Evolutionary conservation across 2,797 vertebrate genomes (phyloP), one percentile per base, ranked within the genome.

Genomic region (Clarias pachynema): DNA sequence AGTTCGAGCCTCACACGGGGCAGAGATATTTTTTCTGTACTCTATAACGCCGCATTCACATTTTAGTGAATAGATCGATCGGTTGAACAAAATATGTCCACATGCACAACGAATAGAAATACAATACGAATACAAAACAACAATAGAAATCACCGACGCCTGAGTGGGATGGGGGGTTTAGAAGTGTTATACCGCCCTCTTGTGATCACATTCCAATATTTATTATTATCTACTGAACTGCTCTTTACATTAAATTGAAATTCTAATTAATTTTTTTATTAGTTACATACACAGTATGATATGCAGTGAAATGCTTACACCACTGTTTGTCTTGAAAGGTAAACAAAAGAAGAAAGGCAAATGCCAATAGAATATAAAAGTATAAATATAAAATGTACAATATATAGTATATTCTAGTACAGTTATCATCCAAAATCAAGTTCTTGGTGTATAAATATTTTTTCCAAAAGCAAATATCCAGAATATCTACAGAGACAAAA

Each of bases 1-100:
- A 89, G 86, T 89, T 89, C 87, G 89, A 89, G 88, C 88, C 88
- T 88, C 86, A 88, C 88, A 89, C 84, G 88, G 88, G 88, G 86
- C 88, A 89, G 0, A 1, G 0, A 0, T 72, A 63, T 16, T 26
- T n/a, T 10, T 5, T 1, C 15, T 4, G 26, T 34, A 10, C 22
- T 44, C 5, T 29, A 24, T 15, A 44, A 63, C 20, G 24, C 3
- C 18, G 31, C 10, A 4, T 44, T 14, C 24, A 12, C 3, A 24
- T 2, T 24, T 12, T 12, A 5, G 10, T 40, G 3, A 73, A 15
- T 26, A 49, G 24, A 53, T 26, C 34, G 34, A 34, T 16, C 1
- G 1, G 3, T 26, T 56, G 4, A 75, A 20, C 2, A 49, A 20
- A 75, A 22, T 22, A 14, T 20, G 12, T 10, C 1, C 22, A 24